phyloP scores from a whole-genome alignment of 2,113 vertebrate species.

The Poicephalus meyeri region DNA sequence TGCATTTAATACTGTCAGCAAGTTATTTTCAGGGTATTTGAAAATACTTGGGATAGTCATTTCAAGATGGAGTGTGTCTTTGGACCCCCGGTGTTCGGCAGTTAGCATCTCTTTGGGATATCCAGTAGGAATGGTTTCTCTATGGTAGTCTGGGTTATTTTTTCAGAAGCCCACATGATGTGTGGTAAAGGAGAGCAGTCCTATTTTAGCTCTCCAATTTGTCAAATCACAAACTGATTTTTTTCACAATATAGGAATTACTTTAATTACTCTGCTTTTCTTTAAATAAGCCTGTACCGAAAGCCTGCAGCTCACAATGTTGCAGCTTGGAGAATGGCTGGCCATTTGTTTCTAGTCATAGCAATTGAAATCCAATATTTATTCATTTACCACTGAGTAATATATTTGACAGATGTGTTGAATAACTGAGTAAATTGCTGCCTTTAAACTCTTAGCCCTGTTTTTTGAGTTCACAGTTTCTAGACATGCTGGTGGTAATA shows the following conservation, averaged over 20 bases:
- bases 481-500: neutral
- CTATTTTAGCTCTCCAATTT: neutral
- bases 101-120: neutral
- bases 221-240: neutral
- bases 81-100: neutral
- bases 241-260: neutral
- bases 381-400: constrained; percentile 54
- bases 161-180: neutral
- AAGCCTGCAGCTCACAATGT: neutral
- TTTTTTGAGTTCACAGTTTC: neutral
- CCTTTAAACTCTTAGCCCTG: neutral
- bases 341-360: constrained; percentile 51
- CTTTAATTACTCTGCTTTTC: neutral
- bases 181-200: neutral
- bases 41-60: neutral
- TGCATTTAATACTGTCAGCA: neutral
- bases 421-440: constrained; percentile 47
- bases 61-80: neutral
- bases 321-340: neutral
- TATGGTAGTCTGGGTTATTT: neutral
- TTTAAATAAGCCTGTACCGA: neutral
- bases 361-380: constrained; percentile 63
- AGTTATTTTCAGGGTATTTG: neutral
- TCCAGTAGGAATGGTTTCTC: neutral
- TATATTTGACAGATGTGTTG: constrained; percentile 58